These are phyloP conservation scores for Pedionomus torquatus DNA, from an alignment of 2,113 vertebrate species.

Conservation along the genomic window DNA sequence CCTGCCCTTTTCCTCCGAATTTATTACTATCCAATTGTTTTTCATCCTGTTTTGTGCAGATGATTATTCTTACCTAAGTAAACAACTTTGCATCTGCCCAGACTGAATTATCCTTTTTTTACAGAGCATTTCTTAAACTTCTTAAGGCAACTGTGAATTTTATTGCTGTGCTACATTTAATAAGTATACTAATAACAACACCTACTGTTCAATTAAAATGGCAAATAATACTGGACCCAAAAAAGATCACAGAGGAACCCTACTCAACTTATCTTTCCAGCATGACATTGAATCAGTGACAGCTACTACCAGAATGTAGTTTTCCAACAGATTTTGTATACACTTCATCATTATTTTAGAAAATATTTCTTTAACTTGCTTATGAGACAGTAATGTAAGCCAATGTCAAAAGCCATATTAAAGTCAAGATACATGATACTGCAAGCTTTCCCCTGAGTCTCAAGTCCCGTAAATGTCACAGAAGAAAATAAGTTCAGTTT, in stretches of 20 bases:
- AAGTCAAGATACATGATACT: neutral
- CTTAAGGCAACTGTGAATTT: neutral
- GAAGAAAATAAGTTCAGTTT: neutral
- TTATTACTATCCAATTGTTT: neutral
- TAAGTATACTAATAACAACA: neutral
- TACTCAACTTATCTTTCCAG: neutral
- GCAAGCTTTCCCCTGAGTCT: neutral
- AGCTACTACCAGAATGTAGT: neutral
- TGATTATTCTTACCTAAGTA: neutral
- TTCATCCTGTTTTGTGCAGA: neutral
- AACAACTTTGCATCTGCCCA: neutral
- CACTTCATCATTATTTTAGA: neutral
- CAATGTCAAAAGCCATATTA: neutral
- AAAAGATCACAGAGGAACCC: neutral
- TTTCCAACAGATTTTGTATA: neutral
- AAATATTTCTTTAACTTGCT: neutral
- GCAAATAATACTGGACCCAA: neutral
- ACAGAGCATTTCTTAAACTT: neutral
- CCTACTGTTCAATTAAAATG: neutral
- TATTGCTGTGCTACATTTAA: neutral
- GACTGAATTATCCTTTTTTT: neutral
- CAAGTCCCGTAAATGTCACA: neutral
- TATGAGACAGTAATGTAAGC: neutral
- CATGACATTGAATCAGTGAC: neutral
- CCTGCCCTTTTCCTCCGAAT: neutral